Conservation (phyloP, 2,797 vertebrate species). For the Enteromius thamalakanensis region DNA sequence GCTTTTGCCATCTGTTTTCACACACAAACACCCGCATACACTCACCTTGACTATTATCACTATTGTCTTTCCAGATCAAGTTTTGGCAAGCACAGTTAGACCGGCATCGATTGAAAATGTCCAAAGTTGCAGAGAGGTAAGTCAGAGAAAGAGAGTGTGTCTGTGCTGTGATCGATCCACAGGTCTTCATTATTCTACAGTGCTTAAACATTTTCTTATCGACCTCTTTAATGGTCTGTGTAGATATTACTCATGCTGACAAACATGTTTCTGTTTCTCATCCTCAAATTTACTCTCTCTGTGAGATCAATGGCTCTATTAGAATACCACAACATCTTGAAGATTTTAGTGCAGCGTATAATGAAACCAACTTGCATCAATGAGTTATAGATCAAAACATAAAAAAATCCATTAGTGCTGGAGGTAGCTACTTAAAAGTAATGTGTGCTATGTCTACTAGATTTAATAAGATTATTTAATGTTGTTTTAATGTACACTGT, state of each 20-base stretch:
- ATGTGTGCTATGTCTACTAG: background rate
- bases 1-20: background rate
- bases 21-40: slow-evolving; percentile 12
- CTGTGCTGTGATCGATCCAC: slow-evolving; percentile 70
- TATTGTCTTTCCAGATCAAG: slow-evolving; percentile 88
- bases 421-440: background rate
- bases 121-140: slow-evolving; percentile 98
- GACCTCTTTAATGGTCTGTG: slow-evolving; percentile 54
- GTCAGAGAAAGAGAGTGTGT: slow-evolving; percentile 62
- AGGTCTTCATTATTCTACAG: slow-evolving; percentile 56
- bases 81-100: slow-evolving; percentile 98
- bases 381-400: background rate
- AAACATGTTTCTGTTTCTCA: slow-evolving; percentile 44
- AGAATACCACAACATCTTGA: slow-evolving; percentile 14
- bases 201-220: slow-evolving; percentile 59
- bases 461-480: background rate
- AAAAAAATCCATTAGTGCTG: background rate
- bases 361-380: slow-evolving; percentile 1
- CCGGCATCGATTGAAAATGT: slow-evolving; percentile 99
- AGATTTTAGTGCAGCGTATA: background rate
- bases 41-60: slow-evolving; percentile 54
- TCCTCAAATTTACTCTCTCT: slow-evolving; percentile 36
- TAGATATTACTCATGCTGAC: slow-evolving; percentile 41
- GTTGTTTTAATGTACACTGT: background rate
- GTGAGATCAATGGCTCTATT: slow-evolving; percentile 35